Evolutionary conservation across 1,140 invertebrate genomes (phyloP).

Genomic region (Achatina immaculata): DNA sequence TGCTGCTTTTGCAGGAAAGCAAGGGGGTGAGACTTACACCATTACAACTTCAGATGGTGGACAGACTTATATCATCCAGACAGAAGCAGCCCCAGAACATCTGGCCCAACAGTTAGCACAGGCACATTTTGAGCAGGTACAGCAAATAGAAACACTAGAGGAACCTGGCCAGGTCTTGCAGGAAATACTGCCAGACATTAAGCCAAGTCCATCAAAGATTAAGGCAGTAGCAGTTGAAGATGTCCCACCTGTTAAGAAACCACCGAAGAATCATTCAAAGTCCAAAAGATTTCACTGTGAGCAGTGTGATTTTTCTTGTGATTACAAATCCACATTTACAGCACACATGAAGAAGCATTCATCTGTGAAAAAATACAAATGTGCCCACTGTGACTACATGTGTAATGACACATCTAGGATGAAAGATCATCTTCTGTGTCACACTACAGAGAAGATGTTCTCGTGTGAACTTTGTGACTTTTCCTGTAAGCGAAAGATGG

Average conservation of each 20-base stretch:
- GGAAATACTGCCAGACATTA: conserved; percentile 14
- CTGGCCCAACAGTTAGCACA: conserved; percentile 25
- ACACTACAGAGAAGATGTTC: conserved; percentile 24
- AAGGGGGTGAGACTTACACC: conserved; percentile 24
- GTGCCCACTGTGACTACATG: conserved; percentile 35
- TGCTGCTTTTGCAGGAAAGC: conserved; percentile 24
- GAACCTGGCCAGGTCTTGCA: background rate
- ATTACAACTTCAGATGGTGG: conserved; percentile 28
- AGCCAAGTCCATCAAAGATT: conserved; percentile 17
- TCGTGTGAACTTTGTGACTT: conserved; percentile 23
- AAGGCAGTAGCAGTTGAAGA: background rate
- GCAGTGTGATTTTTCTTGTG: conserved; percentile 30
- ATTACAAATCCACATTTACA: conserved; percentile 26
- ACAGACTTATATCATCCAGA: conserved; percentile 32
- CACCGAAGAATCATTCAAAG: conserved; percentile 29
- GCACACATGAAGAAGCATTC: conserved; percentile 25
- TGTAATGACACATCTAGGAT: conserved; percentile 25
- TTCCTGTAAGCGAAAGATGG: conserved; percentile 24
- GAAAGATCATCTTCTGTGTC: conserved; percentile 30
- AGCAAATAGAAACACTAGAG: conserved; percentile 4
- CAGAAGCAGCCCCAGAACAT: conserved; percentile 13
- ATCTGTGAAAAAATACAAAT: conserved; percentile 29
- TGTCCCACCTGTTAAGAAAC: background rate
- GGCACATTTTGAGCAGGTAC: conserved; percentile 27
- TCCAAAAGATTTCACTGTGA: conserved; percentile 32